Conservation (phyloP, 2,888 invertebrate genomes). For the Meteorus cinctellus region DNA sequence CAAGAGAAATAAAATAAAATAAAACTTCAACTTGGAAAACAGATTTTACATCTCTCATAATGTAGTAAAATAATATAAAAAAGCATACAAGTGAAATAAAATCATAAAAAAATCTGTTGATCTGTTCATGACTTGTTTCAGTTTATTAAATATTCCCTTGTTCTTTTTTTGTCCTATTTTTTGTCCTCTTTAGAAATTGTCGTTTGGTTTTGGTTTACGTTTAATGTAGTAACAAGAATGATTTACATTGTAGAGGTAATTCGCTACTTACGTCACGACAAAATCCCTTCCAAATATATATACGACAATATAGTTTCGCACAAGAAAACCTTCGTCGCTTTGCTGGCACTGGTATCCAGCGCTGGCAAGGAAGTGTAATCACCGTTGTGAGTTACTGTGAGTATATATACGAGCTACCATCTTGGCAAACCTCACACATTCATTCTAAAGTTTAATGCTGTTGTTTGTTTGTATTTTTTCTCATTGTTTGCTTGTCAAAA, state of each 20-base stretch:
- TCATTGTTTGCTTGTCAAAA: constrained; percentile 2
- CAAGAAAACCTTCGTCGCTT: constrained; percentile 51
- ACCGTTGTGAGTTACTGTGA: constrained; percentile 61
- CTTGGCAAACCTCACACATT: constrained; percentile 45
- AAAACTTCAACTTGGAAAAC: neutral
- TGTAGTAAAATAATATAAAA: neutral
- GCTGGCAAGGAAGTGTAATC: constrained; percentile 65
- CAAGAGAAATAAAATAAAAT: neutral
- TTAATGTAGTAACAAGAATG: constrained; percentile 1
- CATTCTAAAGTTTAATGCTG: constrained; percentile 17
- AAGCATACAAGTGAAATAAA: neutral
- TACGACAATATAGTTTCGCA: constrained; percentile 20
- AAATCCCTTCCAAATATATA: neutral
- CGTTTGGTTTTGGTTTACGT: neutral
- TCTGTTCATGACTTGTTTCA: neutral
- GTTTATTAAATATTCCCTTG: no score
- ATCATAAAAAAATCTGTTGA: neutral
- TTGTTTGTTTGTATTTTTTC: constrained; percentile 32
- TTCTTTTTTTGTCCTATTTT: neutral
- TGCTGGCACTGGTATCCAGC: constrained; percentile 64
- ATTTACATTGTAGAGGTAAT: constrained; percentile 33
- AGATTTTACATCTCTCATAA: neutral
- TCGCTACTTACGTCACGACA: constrained; percentile 28
- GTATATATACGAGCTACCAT: constrained; percentile 35
- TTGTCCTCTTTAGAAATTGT: neutral